Evolutionary conservation across 1,140 invertebrate genomes (phyloP).

Genomic region (Coboldia fuscipes): DNA sequence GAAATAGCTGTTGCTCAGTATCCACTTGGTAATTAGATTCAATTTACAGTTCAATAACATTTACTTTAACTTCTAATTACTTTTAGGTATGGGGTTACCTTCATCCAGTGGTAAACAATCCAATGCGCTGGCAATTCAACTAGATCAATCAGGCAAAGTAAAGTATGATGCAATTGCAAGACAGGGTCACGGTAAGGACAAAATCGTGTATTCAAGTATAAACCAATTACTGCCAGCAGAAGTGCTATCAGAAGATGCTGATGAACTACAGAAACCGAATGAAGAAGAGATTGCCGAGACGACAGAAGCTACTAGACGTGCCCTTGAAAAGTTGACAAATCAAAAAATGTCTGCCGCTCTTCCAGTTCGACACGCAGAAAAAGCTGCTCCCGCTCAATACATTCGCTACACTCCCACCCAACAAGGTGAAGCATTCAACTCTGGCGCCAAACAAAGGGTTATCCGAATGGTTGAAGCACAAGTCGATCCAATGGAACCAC

Average conservation of each 20-base stretch:
- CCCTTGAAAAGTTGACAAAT: slow-evolving; percentile 70
- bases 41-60: not conserved
- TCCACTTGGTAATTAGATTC: slow-evolving; percentile 44
- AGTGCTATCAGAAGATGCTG: slow-evolving; percentile 78
- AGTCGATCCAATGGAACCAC: slow-evolving; percentile 96
- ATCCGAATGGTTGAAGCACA: slow-evolving; percentile 92
- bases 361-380: slow-evolving; percentile 80
- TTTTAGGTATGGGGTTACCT: slow-evolving; percentile 58
- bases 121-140: slow-evolving; percentile 81
- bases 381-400: slow-evolving; percentile 78
- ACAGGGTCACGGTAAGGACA: slow-evolving; percentile 90
- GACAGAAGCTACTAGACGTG: slow-evolving; percentile 64
- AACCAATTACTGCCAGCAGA: slow-evolving; percentile 86
- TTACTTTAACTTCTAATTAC: not conserved
- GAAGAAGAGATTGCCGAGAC: slow-evolving; percentile 70
- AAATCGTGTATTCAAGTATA: slow-evolving; percentile 92
- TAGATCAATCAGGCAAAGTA: slow-evolving; percentile 84
- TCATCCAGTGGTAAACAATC: slow-evolving; percentile 39
- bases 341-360: slow-evolving; percentile 83
- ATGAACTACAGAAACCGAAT: slow-evolving; percentile 61
- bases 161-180: slow-evolving; percentile 93
- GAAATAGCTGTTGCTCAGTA: slow-evolving; percentile 96
- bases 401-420: slow-evolving; percentile 96
- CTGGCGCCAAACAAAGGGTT: slow-evolving; percentile 91
- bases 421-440: slow-evolving; percentile 87